Percentiles rank a stretch among this genome's conserved stretches.
Evolutionary conservation across 2,113 vertebrate species (phyloP).

Genomic region (Oenanthe melanoleuca): DNA sequence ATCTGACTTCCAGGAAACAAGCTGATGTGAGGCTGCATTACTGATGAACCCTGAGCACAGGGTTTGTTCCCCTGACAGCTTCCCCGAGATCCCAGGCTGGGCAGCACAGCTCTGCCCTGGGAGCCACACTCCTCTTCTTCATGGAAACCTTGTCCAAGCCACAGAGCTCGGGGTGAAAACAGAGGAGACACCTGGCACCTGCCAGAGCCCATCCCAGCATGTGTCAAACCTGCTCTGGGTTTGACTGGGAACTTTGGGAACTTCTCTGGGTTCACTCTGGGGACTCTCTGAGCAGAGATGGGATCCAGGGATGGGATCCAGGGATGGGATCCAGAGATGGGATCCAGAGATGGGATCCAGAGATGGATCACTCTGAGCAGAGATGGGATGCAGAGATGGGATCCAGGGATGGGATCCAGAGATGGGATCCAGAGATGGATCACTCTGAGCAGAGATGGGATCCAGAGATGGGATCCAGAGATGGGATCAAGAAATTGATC

Average conservation of each 20-base stretch:
- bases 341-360: no score
- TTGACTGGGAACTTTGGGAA: no score
- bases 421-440: no score
- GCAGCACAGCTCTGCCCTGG: accelerated
- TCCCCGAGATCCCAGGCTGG: accelerated
- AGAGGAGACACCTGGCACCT: accelerated
- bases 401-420: no score
- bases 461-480: no score
- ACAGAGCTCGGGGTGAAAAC: not conserved
- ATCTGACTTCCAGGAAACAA: conserved; percentile 81
- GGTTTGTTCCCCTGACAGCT: not conserved
- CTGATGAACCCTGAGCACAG: conserved; percentile 45
- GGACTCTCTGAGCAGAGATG: not conserved
- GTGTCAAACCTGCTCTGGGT: no score
- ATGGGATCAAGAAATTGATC: no score
- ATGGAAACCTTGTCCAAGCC: accelerated
- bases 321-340: no score
- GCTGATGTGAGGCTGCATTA: conserved; percentile 67
- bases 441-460: accelerated
- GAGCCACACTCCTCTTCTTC: not conserved
- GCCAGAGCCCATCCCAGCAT: no score
- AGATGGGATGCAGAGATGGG: no score
- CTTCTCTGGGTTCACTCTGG: accelerated
- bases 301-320: accelerated
- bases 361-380: no score